phyloP scores from a whole-genome alignment of 1,140 invertebrate species.

The Papilio aristodemus region DNA sequence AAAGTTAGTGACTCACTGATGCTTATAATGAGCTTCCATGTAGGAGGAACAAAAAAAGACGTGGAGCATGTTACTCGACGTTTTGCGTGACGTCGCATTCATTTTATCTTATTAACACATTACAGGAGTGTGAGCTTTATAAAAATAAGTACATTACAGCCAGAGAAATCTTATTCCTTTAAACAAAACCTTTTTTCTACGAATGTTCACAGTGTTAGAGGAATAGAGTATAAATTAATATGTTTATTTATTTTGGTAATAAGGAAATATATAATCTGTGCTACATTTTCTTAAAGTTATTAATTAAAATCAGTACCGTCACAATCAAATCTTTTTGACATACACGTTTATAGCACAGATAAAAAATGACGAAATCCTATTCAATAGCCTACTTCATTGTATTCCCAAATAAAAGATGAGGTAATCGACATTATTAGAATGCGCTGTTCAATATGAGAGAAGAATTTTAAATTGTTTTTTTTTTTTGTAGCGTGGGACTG shows the following conservation, averaged over 20 bases:
- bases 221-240: too few species aligned
- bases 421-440: constrained; percentile 10
- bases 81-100: constrained; percentile 17
- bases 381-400: not conserved
- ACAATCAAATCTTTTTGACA: too few species aligned
- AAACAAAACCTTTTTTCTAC: too few species aligned
- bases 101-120: constrained; percentile 10
- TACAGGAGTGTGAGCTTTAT: not conserved
- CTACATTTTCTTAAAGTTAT: too few species aligned
- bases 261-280: too few species aligned
- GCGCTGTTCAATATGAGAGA: not conserved
- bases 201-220: too few species aligned
- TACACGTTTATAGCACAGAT: not conserved
- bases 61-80: constrained; percentile 4
- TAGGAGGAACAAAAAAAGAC: constrained; percentile 8
- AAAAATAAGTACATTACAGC: not conserved
- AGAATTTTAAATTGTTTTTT: constrained; percentile 3
- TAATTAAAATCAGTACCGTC: too few species aligned
- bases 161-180: not conserved
- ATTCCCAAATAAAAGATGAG: not conserved
- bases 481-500: not conserved
- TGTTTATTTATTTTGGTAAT: too few species aligned
- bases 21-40: constrained; percentile 9
- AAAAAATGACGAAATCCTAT: not conserved
- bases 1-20: not conserved